Evolutionary conservation across 1,140 invertebrate genomes (phyloP).

Genomic region (Trypoxylus dichotomus): DNA sequence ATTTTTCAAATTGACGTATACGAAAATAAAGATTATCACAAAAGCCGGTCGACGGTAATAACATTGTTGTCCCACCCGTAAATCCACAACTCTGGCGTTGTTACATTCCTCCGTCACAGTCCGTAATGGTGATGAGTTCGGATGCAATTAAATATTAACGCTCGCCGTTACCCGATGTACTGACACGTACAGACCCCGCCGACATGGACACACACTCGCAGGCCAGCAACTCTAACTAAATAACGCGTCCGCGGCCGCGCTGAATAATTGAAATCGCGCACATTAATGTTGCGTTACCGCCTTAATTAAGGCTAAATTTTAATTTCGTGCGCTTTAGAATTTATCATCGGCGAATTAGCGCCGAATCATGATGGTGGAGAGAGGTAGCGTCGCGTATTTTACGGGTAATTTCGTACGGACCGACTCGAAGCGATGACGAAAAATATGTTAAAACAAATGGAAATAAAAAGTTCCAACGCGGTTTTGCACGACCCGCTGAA

Average conservation of each 20-base stretch:
- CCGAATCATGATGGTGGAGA: not conserved
- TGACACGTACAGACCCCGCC: not conserved
- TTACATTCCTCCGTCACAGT: not conserved
- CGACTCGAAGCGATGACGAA: not conserved
- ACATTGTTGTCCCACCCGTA: not conserved
- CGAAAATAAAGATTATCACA: too few species aligned
- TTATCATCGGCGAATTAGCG: not conserved
- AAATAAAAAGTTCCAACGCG: not conserved
- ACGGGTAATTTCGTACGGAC: not conserved
- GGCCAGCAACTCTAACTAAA: not conserved
- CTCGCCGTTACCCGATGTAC: not conserved
- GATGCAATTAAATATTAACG: constrained; percentile 8
- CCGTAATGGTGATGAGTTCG: not conserved
- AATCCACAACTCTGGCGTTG: not conserved
- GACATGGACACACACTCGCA: not conserved
- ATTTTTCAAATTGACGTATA: not conserved
- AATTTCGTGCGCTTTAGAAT: constrained; percentile 1
- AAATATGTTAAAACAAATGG: not conserved
- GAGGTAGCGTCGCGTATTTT: not conserved
- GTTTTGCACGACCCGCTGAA: not conserved
- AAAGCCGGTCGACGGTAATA: not conserved
- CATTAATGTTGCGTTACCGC: constrained; percentile 13
- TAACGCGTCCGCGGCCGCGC: not conserved
- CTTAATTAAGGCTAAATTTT: constrained; percentile 17
- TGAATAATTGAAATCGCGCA: constrained; percentile 22